These are phyloP conservation scores for Prinia subflava DNA, from an alignment of 2,113 vertebrate species.

Conservation along the genomic window DNA sequence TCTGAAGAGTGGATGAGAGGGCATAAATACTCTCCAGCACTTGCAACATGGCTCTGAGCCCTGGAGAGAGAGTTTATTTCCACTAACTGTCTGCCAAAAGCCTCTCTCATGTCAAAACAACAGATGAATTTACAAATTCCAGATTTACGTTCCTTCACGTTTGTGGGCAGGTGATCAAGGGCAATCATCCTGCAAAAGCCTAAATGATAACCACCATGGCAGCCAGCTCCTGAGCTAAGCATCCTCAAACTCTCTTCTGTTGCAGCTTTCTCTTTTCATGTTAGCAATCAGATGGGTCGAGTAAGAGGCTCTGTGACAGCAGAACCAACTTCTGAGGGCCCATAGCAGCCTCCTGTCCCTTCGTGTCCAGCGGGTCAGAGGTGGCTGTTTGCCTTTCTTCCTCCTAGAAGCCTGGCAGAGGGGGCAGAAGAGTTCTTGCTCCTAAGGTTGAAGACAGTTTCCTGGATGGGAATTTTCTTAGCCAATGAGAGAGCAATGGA, in stretches of 20 bases:
- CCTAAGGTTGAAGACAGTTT: background rate
- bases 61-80: constrained; percentile 30
- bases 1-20: background rate
- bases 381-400: background rate
- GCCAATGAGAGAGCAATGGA: background rate
- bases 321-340: background rate
- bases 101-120: constrained; percentile 30
- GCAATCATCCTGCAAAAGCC: constrained; percentile 2
- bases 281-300: background rate
- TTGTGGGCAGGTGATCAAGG: constrained; percentile 32
- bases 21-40: background rate
- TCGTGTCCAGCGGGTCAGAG: background rate
- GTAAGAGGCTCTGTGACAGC: background rate
- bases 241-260: background rate
- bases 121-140: constrained; percentile 19
- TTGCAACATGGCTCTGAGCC: constrained; percentile 32
- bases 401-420: background rate
- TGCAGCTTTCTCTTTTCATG: background rate
- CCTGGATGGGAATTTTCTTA: background rate
- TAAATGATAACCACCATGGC: background rate
- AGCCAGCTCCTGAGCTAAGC: background rate
- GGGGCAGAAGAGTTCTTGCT: background rate
- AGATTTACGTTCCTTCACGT: background rate
- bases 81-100: constrained; percentile 22
- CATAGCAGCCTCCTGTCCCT: background rate